Conservation (phyloP, 37 sponge, comb jelly and placozoan genomes). For the Geodia barretti region DNA sequence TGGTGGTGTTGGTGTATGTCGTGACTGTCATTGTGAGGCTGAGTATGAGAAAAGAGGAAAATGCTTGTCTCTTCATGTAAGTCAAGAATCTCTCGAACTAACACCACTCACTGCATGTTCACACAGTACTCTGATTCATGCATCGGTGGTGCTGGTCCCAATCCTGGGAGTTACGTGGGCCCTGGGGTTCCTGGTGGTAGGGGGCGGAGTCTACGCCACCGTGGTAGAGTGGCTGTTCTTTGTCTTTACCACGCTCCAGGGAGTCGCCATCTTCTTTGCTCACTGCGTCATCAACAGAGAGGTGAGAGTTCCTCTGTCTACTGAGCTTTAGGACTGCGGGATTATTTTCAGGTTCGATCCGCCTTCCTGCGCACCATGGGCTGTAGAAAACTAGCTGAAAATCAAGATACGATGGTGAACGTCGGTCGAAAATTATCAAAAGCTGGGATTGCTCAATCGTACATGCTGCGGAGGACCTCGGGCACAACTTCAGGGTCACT, state of each 20-base stretch:
- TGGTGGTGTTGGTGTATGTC: constrained; percentile 34
- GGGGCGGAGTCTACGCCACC: background rate
- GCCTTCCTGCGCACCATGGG: constrained; percentile 49
- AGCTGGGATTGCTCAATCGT: background rate
- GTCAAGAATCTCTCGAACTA: constrained; percentile 4
- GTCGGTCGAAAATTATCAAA: background rate
- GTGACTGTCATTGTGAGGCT: constrained; percentile 20
- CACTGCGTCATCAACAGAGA: constrained; percentile 77
- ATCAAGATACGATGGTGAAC: constrained; percentile 9
- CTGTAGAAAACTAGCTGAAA: constrained; percentile 24
- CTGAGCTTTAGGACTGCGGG: background rate
- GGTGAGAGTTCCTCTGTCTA: constrained; percentile 38
- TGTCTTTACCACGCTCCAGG: constrained; percentile 67
- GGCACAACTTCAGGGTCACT: background rate
- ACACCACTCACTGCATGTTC: background rate
- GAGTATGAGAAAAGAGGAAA: constrained; percentile 39
- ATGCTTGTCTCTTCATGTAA: constrained; percentile 32
- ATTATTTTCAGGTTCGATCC: constrained; percentile 39
- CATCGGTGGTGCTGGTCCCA: constrained; percentile 65
- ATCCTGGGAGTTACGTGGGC: constrained; percentile 74
- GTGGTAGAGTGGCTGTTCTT: constrained; percentile 73
- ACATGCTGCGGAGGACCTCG: background rate
- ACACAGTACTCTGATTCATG: constrained; percentile 50
- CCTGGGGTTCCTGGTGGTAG: constrained; percentile 67
- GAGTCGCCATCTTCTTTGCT: constrained; percentile 71